These are phyloP conservation scores for Cyprinodon brontotheroides DNA, from an alignment of 2,113 vertebrate species.

Conservation along the genomic window DNA sequence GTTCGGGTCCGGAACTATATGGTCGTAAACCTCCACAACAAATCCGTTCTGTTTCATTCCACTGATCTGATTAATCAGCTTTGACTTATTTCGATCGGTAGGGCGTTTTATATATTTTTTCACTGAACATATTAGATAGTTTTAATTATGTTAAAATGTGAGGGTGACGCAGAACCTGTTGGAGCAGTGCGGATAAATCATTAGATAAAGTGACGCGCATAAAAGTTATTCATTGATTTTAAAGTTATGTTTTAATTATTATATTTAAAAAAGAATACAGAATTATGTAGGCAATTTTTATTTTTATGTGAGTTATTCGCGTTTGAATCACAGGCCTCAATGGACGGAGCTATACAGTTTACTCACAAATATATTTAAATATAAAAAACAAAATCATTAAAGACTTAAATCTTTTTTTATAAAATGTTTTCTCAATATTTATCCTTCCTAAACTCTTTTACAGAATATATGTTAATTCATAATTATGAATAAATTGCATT, in stretches of 20 bases:
- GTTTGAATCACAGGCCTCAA: not conserved
- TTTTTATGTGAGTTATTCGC: not conserved
- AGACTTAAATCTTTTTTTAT: not conserved
- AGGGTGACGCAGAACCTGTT: conserved; percentile 1
- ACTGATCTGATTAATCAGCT: conserved; percentile 60
- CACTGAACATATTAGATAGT: conserved; percentile 33
- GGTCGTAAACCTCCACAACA: conserved; percentile 1
- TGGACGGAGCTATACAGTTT: not conserved
- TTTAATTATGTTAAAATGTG: conserved; percentile 29
- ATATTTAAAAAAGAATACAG: not conserved
- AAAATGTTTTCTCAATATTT: no score
- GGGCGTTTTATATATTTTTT: conserved; percentile 41
- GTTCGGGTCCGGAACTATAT: conserved; percentile 11
- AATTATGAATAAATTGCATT: no score
- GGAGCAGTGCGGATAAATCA: not conserved
- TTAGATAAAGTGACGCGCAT: no score
- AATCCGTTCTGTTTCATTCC: conserved; percentile 52
- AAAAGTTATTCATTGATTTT: not conserved
- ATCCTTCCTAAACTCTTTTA: no score
- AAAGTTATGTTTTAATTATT: not conserved
- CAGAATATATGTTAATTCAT: no score
- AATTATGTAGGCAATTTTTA: not conserved
- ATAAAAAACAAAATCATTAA: not conserved
- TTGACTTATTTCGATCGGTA: conserved; percentile 40
- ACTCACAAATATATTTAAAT: not conserved